Evolutionary conservation across 2,797 vertebrate species (phyloP), one percentile per base, ranked within the genome.

Genomic region (Coracias cyanogaster): DNA sequence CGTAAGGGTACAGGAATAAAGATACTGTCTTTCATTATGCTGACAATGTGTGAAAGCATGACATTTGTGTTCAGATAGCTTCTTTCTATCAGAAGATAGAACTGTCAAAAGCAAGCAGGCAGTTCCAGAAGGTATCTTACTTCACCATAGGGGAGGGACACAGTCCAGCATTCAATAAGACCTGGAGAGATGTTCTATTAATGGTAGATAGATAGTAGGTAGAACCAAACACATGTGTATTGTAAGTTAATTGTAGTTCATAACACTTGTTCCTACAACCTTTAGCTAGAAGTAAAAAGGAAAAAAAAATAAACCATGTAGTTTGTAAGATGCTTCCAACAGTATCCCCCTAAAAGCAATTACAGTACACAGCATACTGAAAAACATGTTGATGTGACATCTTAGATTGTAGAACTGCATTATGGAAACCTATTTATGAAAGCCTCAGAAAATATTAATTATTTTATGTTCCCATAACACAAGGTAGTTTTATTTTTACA

Each of bases 111-210:
- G 48, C 20, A 39, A 48, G 15, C 18, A 73, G 46, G 15, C 25
- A 46, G n/a, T 18, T 57, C 24, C 33, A 28, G 7, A n/a, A 37
- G 20, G 46, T 6, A 7, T 3, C 17, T 58, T 66, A 37, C 31
- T 61, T 76, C 29, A 25, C 22, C 28, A 22, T 54, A 9, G 7
- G 6, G 2, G 3, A 25, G 17, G 5, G 4, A 54, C 2, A 1
- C 20, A 41, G 29, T 6, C 21, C 52, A 41, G 21, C 12, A 66
- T 46, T 31, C 8, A 39, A 18, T 2, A 25, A 52, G 14, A 83
- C 16, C 28, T 41, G 21, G 14, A 51, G 24, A 39, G 8, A 15
- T 49, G 5, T 3, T 82, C 35, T 55, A 26, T 58, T 86, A 39
- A 12, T 28, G 33, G 16, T 46, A 25, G 17, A 62, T 33, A 55